Conservation (phyloP, 2,888 invertebrate species). For the Eupithecia exiguata region DNA sequence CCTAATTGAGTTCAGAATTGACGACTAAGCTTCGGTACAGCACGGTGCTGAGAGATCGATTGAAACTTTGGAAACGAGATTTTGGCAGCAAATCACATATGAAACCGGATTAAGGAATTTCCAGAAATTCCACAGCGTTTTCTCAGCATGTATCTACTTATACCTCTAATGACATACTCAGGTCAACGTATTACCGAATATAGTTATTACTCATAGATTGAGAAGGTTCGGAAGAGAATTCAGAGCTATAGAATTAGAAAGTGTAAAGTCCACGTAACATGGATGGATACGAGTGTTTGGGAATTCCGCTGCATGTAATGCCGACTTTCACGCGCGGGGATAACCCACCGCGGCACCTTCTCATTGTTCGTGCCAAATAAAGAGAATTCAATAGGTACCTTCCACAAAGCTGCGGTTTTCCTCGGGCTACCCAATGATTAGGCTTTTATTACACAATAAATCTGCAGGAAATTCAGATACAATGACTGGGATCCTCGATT, state of each 20-base stretch:
- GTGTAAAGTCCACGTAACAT: conserved; percentile 53
- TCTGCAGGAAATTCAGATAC: not conserved
- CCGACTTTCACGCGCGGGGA: conserved; percentile 33
- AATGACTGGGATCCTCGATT: not conserved
- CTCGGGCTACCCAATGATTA: conserved; percentile 37
- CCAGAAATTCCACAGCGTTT: conserved; percentile 34
- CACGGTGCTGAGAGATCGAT: conserved; percentile 7
- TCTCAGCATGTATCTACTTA: conserved; percentile 9
- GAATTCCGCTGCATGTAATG: conserved; percentile 62
- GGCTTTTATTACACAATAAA: not conserved
- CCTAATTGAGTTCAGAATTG: conserved; percentile 11
- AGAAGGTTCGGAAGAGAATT: conserved; percentile 22
- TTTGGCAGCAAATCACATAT: conserved; percentile 18
- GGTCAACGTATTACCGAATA: conserved; percentile 13
- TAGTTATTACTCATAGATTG: conserved; percentile 7
- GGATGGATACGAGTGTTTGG: conserved; percentile 54
- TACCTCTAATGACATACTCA: conserved; percentile 3
- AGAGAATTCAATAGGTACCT: conserved; percentile 9
- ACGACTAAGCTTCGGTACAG: conserved; percentile 23
- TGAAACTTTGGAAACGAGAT: conserved; percentile 25
- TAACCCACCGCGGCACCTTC: conserved; percentile 39
- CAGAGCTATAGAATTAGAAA: conserved; percentile 56
- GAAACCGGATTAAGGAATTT: conserved; percentile 40
- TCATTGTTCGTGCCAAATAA: conserved; percentile 44
- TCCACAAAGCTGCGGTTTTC: conserved; percentile 51